These are phyloP conservation scores for Anas platyrhynchos DNA, from an alignment of 2,113 vertebrate species.

Conservation along the genomic window DNA sequence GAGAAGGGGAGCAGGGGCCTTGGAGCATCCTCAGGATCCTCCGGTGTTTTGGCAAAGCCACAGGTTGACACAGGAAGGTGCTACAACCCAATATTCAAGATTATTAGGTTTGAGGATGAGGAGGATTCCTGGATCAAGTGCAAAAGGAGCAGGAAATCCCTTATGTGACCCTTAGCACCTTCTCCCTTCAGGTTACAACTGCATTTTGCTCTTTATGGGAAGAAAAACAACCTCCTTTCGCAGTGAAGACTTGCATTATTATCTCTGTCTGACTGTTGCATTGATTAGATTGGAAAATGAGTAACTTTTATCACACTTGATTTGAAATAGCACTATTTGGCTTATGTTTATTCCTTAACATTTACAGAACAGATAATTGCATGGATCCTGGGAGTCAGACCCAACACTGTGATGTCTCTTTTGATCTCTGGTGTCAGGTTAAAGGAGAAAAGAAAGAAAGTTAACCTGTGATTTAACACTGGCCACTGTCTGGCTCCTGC, in stretches of 20 bases:
- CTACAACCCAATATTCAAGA: not conserved
- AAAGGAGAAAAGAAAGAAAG: slow-evolving; percentile 4
- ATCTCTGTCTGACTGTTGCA: slow-evolving; percentile 18
- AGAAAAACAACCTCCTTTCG: not conserved
- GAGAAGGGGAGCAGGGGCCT: not conserved
- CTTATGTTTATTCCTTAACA: slow-evolving; percentile 20
- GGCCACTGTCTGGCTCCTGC: slow-evolving; percentile 22
- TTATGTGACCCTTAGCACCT: not conserved
- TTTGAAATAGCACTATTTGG: slow-evolving; percentile 35
- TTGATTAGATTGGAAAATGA: slow-evolving; percentile 65
- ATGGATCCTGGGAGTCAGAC: not conserved
- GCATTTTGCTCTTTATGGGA: not conserved
- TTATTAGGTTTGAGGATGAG: not conserved
- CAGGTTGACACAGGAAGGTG: not conserved
- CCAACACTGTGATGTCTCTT: not conserved
- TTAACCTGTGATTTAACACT: slow-evolving; percentile 29
- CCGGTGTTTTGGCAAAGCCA: not conserved
- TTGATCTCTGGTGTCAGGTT: slow-evolving; percentile 30
- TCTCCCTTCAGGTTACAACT: not conserved
- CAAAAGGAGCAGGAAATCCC: not conserved
- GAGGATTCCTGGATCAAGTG: not conserved
- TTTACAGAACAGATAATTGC: slow-evolving; percentile 25
- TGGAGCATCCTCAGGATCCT: not conserved
- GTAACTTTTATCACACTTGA: slow-evolving; percentile 61
- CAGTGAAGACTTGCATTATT: slow-evolving; percentile 11